Evolutionary conservation across 2,888 invertebrate species (phyloP).

Genomic region (Epirrhoe tristata): DNA sequence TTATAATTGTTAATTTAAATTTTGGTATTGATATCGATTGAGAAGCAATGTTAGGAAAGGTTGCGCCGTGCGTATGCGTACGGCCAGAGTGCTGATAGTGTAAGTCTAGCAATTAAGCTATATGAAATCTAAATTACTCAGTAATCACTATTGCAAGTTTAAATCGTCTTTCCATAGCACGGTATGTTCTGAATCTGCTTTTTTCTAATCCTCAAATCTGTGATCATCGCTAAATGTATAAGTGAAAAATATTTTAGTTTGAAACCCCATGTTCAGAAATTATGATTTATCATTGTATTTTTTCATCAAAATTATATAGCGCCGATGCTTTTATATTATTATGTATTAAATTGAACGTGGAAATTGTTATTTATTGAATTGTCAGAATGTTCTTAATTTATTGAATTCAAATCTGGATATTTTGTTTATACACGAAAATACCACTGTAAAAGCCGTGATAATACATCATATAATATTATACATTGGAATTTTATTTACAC

Average conservation of each 20-base stretch:
- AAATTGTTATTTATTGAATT: constrained; percentile 84
- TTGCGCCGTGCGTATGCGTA: constrained; percentile 66
- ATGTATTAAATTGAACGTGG: constrained; percentile 70
- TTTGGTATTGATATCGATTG: constrained; percentile 81
- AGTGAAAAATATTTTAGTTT: constrained; percentile 78
- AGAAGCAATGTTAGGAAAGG: constrained; percentile 81
- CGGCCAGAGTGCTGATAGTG: constrained; percentile 79
- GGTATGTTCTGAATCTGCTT: constrained; percentile 84
- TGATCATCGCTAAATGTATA: constrained; percentile 84
- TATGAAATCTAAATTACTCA: constrained; percentile 83
- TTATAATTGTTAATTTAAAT: constrained; percentile 84
- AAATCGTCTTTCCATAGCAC: constrained; percentile 82
- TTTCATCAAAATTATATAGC: constrained; percentile 72
- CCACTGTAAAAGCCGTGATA: constrained; percentile 85
- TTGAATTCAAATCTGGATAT: constrained; percentile 81
- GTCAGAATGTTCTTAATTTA: constrained; percentile 82
- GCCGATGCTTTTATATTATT: constrained; percentile 61
- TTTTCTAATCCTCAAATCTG: constrained; percentile 84
- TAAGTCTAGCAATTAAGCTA: constrained; percentile 82
- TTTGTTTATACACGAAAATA: constrained; percentile 83
- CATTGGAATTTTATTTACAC: constrained; percentile 74
- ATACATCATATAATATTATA: constrained; percentile 84
- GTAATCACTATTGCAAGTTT: constrained; percentile 83
- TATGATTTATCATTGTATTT: constrained; percentile 58
- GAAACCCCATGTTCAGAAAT: constrained; percentile 67